phyloP scores from a whole-genome alignment of 2,797 vertebrate species.

The Xenops minutus region DNA sequence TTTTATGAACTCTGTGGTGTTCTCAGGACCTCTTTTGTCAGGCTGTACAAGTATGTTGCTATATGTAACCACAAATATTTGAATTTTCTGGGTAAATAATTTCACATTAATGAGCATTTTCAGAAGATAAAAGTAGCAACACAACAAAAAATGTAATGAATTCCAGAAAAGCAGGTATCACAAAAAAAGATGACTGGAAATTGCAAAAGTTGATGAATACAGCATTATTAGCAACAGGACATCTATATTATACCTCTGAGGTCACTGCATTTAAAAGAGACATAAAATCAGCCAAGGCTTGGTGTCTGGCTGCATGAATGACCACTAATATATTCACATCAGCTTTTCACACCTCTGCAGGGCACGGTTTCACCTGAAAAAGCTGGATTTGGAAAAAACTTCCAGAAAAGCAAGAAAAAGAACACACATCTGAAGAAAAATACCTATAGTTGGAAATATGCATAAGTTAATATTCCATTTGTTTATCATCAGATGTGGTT shows the following conservation, averaged over 20 bases:
- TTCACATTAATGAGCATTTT: background rate
- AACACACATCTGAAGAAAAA: background rate
- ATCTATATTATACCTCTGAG: background rate
- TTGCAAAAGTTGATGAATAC: background rate
- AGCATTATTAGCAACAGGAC: background rate
- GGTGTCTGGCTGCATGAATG: background rate
- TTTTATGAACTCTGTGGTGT: background rate
- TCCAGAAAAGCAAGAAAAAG: background rate
- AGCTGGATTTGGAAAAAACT: background rate
- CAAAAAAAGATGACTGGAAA: background rate
- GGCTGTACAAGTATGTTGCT: background rate
- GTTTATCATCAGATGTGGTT: constrained; percentile 12
- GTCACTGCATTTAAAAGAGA: background rate
- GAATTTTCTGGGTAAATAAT: background rate
- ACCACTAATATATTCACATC: background rate
- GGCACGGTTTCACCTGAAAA: background rate
- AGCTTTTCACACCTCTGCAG: background rate
- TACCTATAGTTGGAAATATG: background rate
- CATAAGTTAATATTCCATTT: background rate
- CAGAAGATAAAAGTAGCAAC: background rate
- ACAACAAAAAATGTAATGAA: background rate
- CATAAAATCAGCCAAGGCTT: background rate
- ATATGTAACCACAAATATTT: background rate
- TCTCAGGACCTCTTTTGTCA: background rate
- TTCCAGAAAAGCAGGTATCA: background rate